phyloP scores from a whole-genome alignment of 2,888 invertebrate genomes.

The Ormyrus nitidulus region DNA sequence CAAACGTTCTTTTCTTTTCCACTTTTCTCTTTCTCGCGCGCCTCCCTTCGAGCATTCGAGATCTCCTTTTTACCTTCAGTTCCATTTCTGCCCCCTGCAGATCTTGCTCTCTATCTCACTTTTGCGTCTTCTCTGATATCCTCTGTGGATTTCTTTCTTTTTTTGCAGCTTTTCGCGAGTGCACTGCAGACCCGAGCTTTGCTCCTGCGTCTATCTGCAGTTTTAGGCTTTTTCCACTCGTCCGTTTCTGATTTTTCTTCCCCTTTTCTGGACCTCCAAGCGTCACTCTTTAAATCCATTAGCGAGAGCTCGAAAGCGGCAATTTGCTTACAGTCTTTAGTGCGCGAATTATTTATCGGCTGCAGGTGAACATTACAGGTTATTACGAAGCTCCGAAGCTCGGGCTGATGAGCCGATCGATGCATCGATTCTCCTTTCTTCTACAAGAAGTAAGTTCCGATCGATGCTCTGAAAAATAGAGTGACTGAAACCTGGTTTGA shows the following conservation, averaged over 20 bases:
- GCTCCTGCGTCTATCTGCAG: not conserved
- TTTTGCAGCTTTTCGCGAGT: not conserved
- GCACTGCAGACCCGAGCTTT: not conserved
- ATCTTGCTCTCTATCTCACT: not conserved
- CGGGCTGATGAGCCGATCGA: not conserved
- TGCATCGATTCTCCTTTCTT: too few relatives aligned
- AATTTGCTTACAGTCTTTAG: constrained; percentile 9
- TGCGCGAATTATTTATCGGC: too few relatives aligned
- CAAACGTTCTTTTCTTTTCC: constrained; percentile 22
- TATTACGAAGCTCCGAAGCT: not conserved
- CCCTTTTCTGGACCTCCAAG: not conserved
- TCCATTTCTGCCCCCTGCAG: constrained; percentile 16
- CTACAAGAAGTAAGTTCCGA: too few relatives aligned
- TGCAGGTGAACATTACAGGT: not conserved
- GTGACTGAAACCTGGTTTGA: too few relatives aligned
- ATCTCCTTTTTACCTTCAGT: not conserved
- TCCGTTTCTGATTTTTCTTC: too few relatives aligned
- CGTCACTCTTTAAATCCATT: constrained; percentile 18
- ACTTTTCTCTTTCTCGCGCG: not conserved
- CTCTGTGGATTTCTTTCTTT: constrained; percentile 11
- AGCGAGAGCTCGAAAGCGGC: not conserved
- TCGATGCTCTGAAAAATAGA: too few relatives aligned
- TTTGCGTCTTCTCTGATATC: constrained; percentile 10
- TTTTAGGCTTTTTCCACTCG: constrained; percentile 5
- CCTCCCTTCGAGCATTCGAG: too few relatives aligned